Evolutionary conservation across 2,888 invertebrate genomes (phyloP).

Genomic region (Drosophila demipolita): DNA sequence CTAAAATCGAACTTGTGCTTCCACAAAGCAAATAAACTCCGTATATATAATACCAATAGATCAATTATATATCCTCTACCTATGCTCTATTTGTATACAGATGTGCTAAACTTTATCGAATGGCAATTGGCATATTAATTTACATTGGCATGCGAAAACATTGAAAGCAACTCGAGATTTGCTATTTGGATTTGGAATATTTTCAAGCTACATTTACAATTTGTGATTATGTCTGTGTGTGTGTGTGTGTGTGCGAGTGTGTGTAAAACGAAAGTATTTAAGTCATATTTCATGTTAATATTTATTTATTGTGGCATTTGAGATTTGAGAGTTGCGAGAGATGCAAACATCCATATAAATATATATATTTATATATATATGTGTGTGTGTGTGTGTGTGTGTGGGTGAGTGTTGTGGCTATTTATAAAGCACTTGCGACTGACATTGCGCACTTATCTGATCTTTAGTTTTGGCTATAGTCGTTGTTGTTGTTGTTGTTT

Average conservation of each 20-base stretch:
- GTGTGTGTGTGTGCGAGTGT: slow-evolving; percentile 5
- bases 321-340: slow-evolving; percentile 14
- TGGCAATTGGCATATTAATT: slow-evolving; percentile 43
- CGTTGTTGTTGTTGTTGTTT: slow-evolving; percentile 1
- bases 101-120: slow-evolving; percentile 35
- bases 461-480: background rate
- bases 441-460: slow-evolving; percentile 54
- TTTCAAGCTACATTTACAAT: background rate
- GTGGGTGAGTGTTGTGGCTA: slow-evolving; percentile 41
- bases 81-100: slow-evolving; percentile 1
- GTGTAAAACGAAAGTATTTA: slow-evolving; percentile 38
- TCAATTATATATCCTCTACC: background rate
- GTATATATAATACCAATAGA: background rate
- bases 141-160: slow-evolving; percentile 43
- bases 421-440: slow-evolving; percentile 58
- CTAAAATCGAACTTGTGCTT: background rate
- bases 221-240: background rate
- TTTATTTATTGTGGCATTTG: slow-evolving; percentile 33
- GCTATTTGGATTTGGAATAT: background rate
- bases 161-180: slow-evolving; percentile 17
- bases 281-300: slow-evolving; percentile 28
- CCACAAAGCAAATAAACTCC: background rate
- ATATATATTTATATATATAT: background rate
- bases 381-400: background rate
- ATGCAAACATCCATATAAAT: slow-evolving; percentile 7